These are phyloP conservation scores for Hirtodrosophila cameraria DNA, from an alignment of 2,888 invertebrate genomes.

Conservation along the genomic window DNA sequence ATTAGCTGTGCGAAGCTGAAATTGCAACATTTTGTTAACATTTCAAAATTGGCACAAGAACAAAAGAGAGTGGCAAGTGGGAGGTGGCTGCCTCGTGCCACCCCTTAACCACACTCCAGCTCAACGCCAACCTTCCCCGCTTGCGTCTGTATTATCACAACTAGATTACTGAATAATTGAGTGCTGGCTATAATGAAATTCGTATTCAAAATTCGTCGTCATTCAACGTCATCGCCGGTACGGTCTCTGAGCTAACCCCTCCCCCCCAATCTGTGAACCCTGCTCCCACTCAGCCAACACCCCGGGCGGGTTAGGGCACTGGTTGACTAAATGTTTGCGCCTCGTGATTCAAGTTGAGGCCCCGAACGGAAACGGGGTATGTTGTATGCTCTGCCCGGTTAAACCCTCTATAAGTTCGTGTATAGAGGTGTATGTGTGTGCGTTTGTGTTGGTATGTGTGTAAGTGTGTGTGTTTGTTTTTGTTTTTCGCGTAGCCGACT, in stretches of 20 bases:
- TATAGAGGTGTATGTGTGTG: constrained; percentile 15
- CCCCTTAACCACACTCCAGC: not conserved
- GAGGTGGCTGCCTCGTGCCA: constrained; percentile 8
- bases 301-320: constrained; percentile 10
- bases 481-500: constrained; percentile 69
- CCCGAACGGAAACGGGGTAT: constrained; percentile 34
- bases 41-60: constrained; percentile 40
- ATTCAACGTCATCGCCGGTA: constrained; percentile 57
- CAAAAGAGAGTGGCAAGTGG: not conserved
- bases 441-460: constrained; percentile 7
- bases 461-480: constrained; percentile 55
- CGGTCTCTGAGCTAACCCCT: not conserved
- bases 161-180: constrained; percentile 79
- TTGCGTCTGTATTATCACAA: constrained; percentile 22
- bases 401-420: constrained; percentile 26
- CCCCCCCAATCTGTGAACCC: not conserved
- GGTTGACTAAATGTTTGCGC: constrained; percentile 60
- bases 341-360: constrained; percentile 38
- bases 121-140: not conserved
- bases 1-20: constrained; percentile 49
- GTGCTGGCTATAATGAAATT: constrained; percentile 77
- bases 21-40: constrained; percentile 73
- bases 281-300: not conserved
- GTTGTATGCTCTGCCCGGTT: constrained; percentile 15
- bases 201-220: constrained; percentile 79